A percentile compares a stretch with the other conserved stretches of the same genome.
These are phyloP conservation scores for Hyposoter didymator DNA, from an alignment of 2,888 invertebrate genomes.

Conservation along the genomic window DNA sequence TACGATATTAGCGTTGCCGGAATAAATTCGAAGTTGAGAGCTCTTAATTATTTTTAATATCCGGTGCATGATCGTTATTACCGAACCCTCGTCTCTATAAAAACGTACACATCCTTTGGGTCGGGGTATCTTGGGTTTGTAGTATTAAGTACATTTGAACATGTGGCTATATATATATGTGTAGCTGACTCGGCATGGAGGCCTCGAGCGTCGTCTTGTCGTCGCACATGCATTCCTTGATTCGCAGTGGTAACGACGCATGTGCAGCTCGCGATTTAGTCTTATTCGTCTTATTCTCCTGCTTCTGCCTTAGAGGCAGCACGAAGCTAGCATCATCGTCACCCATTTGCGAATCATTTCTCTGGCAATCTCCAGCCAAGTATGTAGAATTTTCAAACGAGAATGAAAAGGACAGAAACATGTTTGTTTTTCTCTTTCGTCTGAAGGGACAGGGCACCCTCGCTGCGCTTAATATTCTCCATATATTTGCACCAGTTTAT, in stretches of 20 bases:
- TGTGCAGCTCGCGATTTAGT: conserved; percentile 66
- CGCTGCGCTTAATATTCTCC: conserved; percentile 41
- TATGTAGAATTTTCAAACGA: background rate
- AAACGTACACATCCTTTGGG: background rate
- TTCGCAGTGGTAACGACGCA: conserved; percentile 74
- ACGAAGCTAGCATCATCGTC: conserved; percentile 4
- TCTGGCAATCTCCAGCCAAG: conserved; percentile 44
- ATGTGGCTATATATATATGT: conserved; percentile 1
- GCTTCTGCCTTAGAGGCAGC: background rate
- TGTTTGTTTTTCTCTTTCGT: background rate
- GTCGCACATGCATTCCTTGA: conserved; percentile 72
- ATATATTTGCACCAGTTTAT: conserved; percentile 24
- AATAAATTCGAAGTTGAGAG: background rate
- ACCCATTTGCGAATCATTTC: conserved; percentile 60
- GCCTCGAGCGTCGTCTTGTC: conserved; percentile 56
- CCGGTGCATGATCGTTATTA: background rate
- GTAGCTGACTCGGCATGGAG: background rate
- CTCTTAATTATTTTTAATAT: background rate
- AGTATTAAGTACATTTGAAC: background rate
- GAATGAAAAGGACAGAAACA: background rate
- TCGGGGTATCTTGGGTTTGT: conserved; percentile 12
- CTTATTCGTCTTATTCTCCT: conserved; percentile 64
- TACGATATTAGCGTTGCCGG: background rate
- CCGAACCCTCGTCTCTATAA: background rate
- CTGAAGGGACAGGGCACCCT: background rate